A percentile compares a stretch with the other conserved stretches of the same genome.
phyloP scores from a whole-genome alignment of 2,797 vertebrate genomes.

The Lepilemur ruficaudatus region DNA sequence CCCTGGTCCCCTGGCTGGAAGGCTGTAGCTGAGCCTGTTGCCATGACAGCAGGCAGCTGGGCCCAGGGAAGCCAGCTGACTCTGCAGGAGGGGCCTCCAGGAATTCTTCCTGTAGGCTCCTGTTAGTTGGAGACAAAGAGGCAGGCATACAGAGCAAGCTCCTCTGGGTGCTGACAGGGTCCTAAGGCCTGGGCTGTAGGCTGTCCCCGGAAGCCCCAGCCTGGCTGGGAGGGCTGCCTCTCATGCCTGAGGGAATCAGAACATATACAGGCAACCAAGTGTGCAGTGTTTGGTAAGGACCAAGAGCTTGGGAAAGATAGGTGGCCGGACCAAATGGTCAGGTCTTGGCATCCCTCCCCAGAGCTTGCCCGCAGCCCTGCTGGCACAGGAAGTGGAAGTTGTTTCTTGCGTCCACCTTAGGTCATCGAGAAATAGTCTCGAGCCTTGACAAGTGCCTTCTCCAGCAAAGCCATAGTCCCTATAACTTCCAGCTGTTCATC shows the following conservation, averaged over 20 bases:
- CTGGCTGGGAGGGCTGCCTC: not conserved
- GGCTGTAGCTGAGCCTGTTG: slow-evolving; percentile 59
- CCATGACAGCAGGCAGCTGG: slow-evolving; percentile 70
- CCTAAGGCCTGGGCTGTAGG: not conserved
- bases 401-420: not conserved
- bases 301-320: not conserved
- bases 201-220: not conserved
- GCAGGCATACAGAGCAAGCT: not conserved
- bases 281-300: slow-evolving; percentile 5
- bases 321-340: not conserved
- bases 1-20: slow-evolving; percentile 47
- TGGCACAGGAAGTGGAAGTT: not conserved
- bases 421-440: not conserved
- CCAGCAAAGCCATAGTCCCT: accelerated
- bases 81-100: slow-evolving; percentile 47
- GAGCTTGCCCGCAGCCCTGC: not conserved
- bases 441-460: not conserved
- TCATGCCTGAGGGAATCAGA: not conserved
- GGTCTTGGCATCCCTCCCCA: not conserved
- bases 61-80: slow-evolving; percentile 63
- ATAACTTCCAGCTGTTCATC: not conserved
- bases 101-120: slow-evolving; percentile 52
- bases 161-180: not conserved
- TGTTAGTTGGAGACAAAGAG: slow-evolving; percentile 63
- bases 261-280: not conserved